phyloP scores from a whole-genome alignment of 2,797 vertebrate species.

The Mionectes olivaceus region DNA sequence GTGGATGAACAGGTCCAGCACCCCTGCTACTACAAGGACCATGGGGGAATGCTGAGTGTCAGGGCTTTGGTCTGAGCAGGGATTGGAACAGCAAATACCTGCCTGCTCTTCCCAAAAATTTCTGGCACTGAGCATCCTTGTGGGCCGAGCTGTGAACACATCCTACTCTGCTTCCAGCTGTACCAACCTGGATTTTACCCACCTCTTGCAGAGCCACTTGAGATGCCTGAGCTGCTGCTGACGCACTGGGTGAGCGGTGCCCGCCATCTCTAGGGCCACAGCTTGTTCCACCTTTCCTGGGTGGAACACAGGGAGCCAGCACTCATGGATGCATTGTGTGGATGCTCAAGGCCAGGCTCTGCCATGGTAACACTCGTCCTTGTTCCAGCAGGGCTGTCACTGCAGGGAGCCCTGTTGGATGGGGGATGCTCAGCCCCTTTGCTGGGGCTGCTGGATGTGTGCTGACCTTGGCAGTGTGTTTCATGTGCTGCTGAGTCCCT shows the following conservation, averaged over 20 bases:
- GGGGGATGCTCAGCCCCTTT: neutral
- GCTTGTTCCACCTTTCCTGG: neutral
- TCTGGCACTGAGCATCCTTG: neutral
- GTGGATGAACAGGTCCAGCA: neutral
- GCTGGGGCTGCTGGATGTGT: neutral
- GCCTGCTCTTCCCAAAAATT: neutral
- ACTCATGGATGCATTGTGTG: neutral
- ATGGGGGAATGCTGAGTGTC: rapidly evolving
- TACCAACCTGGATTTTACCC: neutral
- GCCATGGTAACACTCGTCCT: neutral
- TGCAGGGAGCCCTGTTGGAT: rapidly evolving
- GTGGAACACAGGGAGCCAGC: neutral
- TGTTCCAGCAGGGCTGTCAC: neutral
- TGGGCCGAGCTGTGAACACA: rapidly evolving
- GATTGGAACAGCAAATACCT: neutral
- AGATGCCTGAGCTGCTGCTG: neutral
- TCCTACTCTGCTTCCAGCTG: neutral
- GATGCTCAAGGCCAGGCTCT: neutral
- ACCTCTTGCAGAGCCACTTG: neutral
- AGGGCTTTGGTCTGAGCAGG: neutral
- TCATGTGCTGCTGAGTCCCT: neutral
- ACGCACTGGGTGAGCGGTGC: rapidly evolving
- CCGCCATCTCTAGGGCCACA: neutral
- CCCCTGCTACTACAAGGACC: neutral
- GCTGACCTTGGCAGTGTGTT: neutral